Conservation (phyloP, 2,797 vertebrate species). For the Alcedo atthis region DNA sequence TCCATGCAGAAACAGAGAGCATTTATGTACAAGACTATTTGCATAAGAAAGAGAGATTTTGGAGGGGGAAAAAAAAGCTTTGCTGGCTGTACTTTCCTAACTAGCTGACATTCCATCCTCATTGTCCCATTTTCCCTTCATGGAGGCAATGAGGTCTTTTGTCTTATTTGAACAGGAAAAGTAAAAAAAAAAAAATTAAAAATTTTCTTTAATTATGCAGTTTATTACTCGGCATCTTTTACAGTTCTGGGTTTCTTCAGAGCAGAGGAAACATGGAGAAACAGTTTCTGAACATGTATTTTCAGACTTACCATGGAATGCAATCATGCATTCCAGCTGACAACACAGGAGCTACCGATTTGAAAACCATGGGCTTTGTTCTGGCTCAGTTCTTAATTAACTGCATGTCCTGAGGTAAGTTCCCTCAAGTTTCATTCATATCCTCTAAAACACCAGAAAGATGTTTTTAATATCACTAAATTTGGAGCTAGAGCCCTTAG, state of each 20-base stretch:
- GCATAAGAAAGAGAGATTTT: background rate
- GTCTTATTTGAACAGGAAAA: background rate
- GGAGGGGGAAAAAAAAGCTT: rapidly evolving
- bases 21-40: background rate
- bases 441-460: background rate
- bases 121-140: background rate
- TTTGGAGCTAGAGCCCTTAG: background rate
- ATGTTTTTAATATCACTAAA: background rate
- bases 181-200: rapidly evolving
- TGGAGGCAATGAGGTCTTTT: background rate
- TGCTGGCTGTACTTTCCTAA: background rate
- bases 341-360: background rate
- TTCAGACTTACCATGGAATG: background rate
- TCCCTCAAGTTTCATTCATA: background rate
- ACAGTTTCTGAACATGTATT: background rate
- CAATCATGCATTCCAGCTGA: background rate
- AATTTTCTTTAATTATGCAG: background rate
- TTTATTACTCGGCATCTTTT: background rate
- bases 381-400: conserved; percentile 34
- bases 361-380: conserved; percentile 24
- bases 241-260: background rate
- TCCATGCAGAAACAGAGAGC: background rate
- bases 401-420: background rate
- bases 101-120: background rate
- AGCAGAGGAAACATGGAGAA: background rate